phyloP scores from a whole-genome alignment of 2,113 vertebrate species.

The Notiomystis cincta region DNA sequence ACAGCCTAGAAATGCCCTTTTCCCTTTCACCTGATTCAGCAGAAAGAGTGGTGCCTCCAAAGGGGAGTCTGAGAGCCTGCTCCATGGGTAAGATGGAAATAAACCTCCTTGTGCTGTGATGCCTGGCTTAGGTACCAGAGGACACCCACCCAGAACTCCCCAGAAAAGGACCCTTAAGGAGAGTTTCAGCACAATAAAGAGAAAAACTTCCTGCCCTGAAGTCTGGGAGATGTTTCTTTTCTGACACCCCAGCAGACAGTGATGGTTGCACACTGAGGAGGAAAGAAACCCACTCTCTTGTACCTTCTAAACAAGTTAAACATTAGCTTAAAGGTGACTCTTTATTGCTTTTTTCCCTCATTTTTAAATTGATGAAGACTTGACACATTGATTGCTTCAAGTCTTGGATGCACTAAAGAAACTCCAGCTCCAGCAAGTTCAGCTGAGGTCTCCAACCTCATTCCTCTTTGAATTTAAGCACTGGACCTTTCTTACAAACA shows the following conservation, averaged over 20 bases:
- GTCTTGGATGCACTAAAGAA: not conserved
- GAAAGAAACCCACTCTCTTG: not conserved
- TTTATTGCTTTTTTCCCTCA: fast-evolving
- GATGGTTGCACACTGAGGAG: not conserved
- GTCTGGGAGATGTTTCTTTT: not conserved
- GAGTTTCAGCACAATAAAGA: not conserved
- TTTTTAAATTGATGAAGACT: not conserved
- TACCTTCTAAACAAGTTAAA: not conserved
- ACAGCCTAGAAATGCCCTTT: not conserved
- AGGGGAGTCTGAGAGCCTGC: not conserved
- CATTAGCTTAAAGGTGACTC: not conserved
- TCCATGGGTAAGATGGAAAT: not conserved
- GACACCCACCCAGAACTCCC: not conserved
- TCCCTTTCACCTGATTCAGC: not conserved
- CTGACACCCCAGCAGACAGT: not conserved
- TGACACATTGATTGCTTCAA: not conserved
- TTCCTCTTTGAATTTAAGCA: not conserved
- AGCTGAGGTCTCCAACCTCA: not conserved
- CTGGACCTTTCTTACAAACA: not conserved
- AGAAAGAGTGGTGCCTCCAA: fast-evolving
- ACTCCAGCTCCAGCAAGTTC: not conserved
- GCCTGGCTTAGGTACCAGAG: not conserved
- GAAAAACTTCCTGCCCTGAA: not conserved
- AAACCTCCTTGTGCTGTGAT: fast-evolving
- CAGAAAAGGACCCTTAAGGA: not conserved